These are phyloP conservation scores for Acrocephalus scirpaceus DNA, from an alignment of 2,797 vertebrate genomes.

Conservation along the genomic window DNA sequence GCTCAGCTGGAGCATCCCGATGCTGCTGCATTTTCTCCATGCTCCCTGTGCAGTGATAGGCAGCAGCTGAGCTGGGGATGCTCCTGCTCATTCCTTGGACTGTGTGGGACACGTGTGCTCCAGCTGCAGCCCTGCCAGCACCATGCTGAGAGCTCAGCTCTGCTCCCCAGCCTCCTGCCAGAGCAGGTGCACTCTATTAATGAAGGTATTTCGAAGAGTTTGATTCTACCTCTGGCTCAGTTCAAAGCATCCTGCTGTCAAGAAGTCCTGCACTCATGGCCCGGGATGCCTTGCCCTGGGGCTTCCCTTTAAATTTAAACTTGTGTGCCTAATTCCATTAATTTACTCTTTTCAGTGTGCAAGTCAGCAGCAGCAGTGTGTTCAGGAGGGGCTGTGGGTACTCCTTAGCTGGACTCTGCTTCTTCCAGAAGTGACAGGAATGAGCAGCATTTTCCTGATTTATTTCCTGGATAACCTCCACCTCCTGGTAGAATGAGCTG, in stretches of 20 bases:
- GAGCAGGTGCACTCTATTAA: neutral
- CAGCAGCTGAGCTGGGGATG: neutral
- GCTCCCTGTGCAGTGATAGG: neutral
- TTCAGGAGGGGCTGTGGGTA: neutral
- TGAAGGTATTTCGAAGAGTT: neutral
- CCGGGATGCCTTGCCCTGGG: neutral
- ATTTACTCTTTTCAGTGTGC: neutral
- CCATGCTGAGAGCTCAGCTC: fast-evolving
- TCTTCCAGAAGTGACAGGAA: neutral
- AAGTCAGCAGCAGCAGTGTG: neutral
- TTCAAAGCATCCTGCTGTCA: neutral
- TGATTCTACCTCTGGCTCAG: neutral
- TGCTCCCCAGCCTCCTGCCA: neutral
- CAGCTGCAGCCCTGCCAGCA: fast-evolving
- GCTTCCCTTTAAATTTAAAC: constrained; percentile 6
- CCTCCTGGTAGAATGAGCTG: neutral
- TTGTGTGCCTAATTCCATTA: neutral
- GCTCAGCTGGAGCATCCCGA: fast-evolving
- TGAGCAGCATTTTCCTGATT: neutral
- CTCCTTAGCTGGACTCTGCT: neutral
- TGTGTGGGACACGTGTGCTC: neutral
- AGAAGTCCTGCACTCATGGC: neutral
- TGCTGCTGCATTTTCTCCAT: fast-evolving
- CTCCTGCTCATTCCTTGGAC: neutral
- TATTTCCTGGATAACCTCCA: neutral